phyloP scores from a whole-genome alignment of 2,113 vertebrate species.

The Saguinus imperator region DNA sequence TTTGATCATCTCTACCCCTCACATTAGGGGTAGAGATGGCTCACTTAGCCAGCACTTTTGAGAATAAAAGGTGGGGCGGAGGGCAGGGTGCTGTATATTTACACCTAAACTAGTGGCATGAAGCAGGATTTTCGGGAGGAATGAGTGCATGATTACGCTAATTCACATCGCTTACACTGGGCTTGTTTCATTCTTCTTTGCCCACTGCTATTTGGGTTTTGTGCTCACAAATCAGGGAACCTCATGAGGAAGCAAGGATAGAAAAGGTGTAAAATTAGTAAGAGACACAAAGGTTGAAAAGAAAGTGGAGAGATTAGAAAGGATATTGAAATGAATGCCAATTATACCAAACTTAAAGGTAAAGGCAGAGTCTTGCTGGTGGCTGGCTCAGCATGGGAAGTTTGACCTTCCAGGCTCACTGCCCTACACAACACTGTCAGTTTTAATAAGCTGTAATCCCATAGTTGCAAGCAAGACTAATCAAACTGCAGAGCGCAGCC shows the following conservation, averaged over 20 bases:
- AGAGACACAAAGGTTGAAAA: not conserved
- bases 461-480: slow-evolving; percentile 56
- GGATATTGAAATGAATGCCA: slow-evolving; percentile 41
- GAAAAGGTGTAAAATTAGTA: not conserved
- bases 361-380: slow-evolving; percentile 59
- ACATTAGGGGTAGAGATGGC: not conserved
- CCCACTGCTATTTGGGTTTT: not conserved
- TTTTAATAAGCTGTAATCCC: slow-evolving; percentile 73
- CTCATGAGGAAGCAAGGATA: not conserved
- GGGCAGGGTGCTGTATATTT: not conserved
- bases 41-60: not conserved
- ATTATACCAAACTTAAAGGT: slow-evolving; percentile 14
- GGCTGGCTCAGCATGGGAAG: slow-evolving; percentile 29
- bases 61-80: not conserved
- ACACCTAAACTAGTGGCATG: not conserved
- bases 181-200: not conserved
- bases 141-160: not conserved
- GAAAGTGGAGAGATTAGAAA: not conserved
- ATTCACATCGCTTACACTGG: not conserved
- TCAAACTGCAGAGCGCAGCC: slow-evolving; percentile 65
- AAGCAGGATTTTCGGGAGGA: not conserved
- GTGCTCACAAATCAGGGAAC: not conserved
- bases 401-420: slow-evolving; percentile 74
- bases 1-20: not conserved
- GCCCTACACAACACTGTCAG: slow-evolving; percentile 67